These are phyloP conservation scores for Monochamus saltuarius DNA, from an alignment of 1,140 invertebrate species.

Conservation along the genomic window DNA sequence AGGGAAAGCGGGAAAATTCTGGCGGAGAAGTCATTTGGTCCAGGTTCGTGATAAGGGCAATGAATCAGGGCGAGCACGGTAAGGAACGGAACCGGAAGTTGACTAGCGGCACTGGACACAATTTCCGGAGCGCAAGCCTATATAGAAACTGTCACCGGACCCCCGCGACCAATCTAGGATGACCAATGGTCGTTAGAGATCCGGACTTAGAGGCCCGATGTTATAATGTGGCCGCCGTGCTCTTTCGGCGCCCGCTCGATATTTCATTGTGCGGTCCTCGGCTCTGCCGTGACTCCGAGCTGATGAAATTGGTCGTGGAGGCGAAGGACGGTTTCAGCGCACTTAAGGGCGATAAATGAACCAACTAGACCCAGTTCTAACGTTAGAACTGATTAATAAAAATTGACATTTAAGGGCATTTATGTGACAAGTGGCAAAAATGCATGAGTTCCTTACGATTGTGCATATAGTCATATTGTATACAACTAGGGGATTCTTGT, in stretches of 20 bases:
- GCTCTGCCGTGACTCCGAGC: too few relatives aligned
- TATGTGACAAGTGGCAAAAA: too few relatives aligned
- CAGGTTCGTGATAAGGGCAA: slow-evolving; percentile 18
- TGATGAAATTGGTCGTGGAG: too few relatives aligned
- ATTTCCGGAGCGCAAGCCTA: slow-evolving; percentile 40
- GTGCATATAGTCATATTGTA: too few relatives aligned
- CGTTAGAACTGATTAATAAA: too few relatives aligned
- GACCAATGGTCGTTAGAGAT: slow-evolving; percentile 43
- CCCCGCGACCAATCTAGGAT: slow-evolving; percentile 41
- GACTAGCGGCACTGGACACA: slow-evolving; percentile 40
- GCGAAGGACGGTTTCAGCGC: too few relatives aligned
- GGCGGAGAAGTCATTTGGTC: slow-evolving; percentile 7
- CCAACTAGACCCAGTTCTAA: too few relatives aligned
- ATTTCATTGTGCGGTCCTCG: background rate
- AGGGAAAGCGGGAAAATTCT: background rate
- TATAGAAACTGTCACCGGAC: slow-evolving; percentile 38
- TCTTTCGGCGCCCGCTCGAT: slow-evolving; percentile 3
- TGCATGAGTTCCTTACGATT: too few relatives aligned
- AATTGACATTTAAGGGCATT: too few relatives aligned
- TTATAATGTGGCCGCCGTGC: background rate
- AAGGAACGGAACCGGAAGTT: slow-evolving; percentile 37
- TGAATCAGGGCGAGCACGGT: slow-evolving; percentile 16
- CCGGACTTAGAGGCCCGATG: slow-evolving; percentile 38
- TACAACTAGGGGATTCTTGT: too few relatives aligned
- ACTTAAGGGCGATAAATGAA: too few relatives aligned